phyloP scores from a whole-genome alignment of 2,888 invertebrate genomes.

The Metopia argyrocephala region DNA sequence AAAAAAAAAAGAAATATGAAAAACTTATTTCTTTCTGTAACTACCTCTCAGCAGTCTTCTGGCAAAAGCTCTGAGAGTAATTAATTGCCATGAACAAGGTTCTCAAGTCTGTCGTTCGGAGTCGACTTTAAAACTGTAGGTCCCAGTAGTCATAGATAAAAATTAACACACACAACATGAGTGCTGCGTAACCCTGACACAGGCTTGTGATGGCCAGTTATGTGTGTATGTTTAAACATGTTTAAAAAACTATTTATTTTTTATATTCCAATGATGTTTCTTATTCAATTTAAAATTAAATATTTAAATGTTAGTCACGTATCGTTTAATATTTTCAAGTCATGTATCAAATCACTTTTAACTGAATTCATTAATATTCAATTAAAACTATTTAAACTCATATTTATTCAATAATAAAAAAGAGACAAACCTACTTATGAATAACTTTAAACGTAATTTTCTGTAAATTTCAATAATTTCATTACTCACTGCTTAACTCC shows the following conservation, averaged over 20 bases:
- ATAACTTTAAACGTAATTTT: conserved; percentile 6
- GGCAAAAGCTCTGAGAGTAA: too few relatives aligned
- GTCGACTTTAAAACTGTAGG: too few relatives aligned
- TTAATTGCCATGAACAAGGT: too few relatives aligned
- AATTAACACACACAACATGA: background rate
- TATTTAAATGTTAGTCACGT: background rate
- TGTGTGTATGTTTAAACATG: background rate
- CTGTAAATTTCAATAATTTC: conserved; percentile 33
- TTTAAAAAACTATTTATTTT: too few relatives aligned
- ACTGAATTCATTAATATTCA: background rate
- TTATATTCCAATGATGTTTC: too few relatives aligned
- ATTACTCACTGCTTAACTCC: conserved; percentile 10
- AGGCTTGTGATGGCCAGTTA: background rate
- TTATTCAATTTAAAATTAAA: background rate
- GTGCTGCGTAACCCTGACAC: background rate
- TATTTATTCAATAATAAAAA: conserved; percentile 17
- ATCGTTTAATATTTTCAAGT: background rate
- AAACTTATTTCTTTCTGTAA: too few relatives aligned
- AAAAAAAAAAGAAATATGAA: too few relatives aligned
- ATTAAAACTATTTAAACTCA: conserved; percentile 19
- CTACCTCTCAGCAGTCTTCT: too few relatives aligned
- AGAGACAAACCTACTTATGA: background rate
- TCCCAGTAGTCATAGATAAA: too few relatives aligned
- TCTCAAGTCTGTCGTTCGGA: too few relatives aligned
- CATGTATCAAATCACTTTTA: background rate